These are phyloP conservation scores for Mystacides longicornis DNA, from an alignment of 2,888 invertebrate species.

Conservation along the genomic window DNA sequence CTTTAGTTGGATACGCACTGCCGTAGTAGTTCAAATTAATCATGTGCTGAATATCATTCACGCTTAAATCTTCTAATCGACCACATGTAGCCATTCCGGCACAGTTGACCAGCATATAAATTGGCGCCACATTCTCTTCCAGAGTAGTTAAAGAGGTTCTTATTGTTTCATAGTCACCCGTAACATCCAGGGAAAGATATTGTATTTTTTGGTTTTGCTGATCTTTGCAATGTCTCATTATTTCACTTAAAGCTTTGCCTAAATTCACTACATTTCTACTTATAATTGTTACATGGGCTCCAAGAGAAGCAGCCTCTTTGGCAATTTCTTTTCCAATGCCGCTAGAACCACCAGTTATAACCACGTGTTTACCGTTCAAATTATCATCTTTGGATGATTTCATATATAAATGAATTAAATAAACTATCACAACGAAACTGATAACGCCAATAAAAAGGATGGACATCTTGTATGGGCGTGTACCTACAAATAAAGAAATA, in stretches of 20 bases:
- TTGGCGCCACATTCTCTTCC: constrained; percentile 65
- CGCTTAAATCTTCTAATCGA: constrained; percentile 67
- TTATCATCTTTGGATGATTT: background rate
- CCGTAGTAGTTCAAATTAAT: constrained; percentile 87
- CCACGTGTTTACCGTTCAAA: constrained; percentile 52
- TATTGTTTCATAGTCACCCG: constrained; percentile 54
- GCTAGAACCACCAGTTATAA: constrained; percentile 90
- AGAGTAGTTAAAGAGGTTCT: constrained; percentile 49
- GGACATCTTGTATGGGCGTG: background rate
- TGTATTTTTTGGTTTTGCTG: constrained; percentile 43
- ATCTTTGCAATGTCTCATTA: constrained; percentile 12
- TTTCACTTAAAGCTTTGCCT: constrained; percentile 33
- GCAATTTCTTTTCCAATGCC: constrained; percentile 89
- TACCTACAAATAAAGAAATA: background rate
- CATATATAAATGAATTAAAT: background rate
- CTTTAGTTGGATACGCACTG: constrained; percentile 74
- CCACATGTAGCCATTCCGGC: constrained; percentile 84
- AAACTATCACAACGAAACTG: background rate
- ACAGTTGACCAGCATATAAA: constrained; percentile 88
- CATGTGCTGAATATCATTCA: constrained; percentile 61
- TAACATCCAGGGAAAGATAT: constrained; percentile 61
- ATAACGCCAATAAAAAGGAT: background rate
- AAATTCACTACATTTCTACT: constrained; percentile 73
- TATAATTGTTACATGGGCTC: constrained; percentile 86
- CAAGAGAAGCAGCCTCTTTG: constrained; percentile 64